A percentile compares a stretch with the other conserved stretches of the same genome.
Evolutionary conservation across 2,888 invertebrate genomes (phyloP).

Genomic region (Drosophila atripex): DNA sequence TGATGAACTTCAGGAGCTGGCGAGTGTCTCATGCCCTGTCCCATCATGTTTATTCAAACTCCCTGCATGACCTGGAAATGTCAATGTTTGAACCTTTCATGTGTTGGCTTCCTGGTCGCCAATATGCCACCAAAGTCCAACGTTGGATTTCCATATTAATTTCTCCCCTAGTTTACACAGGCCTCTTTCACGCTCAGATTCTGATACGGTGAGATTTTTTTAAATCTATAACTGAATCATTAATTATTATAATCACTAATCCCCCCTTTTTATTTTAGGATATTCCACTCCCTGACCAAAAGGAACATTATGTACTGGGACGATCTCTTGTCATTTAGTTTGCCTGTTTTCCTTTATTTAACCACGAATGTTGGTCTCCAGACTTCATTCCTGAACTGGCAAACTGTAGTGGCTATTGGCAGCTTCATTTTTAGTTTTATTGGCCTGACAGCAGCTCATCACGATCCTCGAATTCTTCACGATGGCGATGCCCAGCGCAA

Average conservation of each 20-base stretch:
- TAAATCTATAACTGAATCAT: too few relatives aligned
- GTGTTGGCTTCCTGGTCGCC: constrained; percentile 86
- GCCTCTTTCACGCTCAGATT: constrained; percentile 52
- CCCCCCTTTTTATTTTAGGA: constrained; percentile 36
- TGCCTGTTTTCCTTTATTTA: constrained; percentile 83
- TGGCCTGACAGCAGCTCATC: constrained; percentile 90
- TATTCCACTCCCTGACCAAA: constrained; percentile 53
- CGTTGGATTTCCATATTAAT: constrained; percentile 85
- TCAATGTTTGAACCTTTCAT: constrained; percentile 88
- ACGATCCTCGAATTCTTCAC: constrained; percentile 90
- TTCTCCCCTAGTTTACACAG: constrained; percentile 81
- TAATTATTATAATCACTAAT: not conserved
- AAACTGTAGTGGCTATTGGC: constrained; percentile 84
- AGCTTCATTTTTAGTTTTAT: constrained; percentile 87
- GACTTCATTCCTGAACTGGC: constrained; percentile 83
- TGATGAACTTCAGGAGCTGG: constrained; percentile 87
- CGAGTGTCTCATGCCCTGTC: constrained; percentile 90
- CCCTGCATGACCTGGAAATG: constrained; percentile 89
- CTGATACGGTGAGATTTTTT: constrained; percentile 49
- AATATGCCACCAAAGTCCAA: constrained; percentile 84
- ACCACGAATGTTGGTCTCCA: constrained; percentile 65
- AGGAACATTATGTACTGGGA: constrained; percentile 74
- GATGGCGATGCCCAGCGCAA: constrained; percentile 87
- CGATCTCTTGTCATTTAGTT: constrained; percentile 82
- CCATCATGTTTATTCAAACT: constrained; percentile 91